Conservation (phyloP, 2,113 vertebrate species). For the Sinocyclocheilus maitianheensis region DNA sequence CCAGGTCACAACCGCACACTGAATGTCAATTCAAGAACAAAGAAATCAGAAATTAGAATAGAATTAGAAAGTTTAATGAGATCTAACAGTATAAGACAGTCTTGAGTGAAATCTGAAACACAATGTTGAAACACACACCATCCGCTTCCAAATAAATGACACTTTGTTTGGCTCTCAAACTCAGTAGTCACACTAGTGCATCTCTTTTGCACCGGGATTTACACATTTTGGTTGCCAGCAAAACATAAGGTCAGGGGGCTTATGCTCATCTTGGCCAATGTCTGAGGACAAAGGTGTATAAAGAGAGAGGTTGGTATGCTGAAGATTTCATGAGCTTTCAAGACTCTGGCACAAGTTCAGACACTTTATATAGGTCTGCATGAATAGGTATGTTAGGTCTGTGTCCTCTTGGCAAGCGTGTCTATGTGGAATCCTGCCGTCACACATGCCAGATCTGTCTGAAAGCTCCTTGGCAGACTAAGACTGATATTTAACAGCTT, state of each 20-base stretch:
- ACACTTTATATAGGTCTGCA: conserved; percentile 6
- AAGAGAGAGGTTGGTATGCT: neutral
- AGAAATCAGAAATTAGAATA: neutral
- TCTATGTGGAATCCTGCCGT: neutral
- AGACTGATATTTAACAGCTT: conserved; percentile 46
- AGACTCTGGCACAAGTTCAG: conserved; percentile 37
- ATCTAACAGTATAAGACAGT: neutral
- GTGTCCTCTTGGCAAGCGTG: conserved; percentile 39
- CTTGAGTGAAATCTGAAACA: neutral
- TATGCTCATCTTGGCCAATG: conserved; percentile 15
- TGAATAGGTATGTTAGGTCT: conserved; percentile 1
- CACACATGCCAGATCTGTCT: conserved; percentile 30
- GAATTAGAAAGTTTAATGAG: neutral
- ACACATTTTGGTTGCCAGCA: conserved; percentile 15
- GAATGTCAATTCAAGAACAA: conserved; percentile 44
- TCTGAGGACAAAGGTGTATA: neutral
- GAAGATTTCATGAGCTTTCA: conserved; percentile 24
- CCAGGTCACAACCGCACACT: conserved; percentile 98
- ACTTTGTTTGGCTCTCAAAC: neutral
- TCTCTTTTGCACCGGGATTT: neutral
- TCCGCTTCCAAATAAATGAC: neutral
- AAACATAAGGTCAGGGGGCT: conserved; percentile 7
- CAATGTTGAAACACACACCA: neutral
- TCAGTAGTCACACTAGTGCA: neutral
- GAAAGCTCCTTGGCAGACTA: conserved; percentile 38